phyloP scores from a whole-genome alignment of 2,797 vertebrate species.

The Pangasius sanitwongsei region DNA sequence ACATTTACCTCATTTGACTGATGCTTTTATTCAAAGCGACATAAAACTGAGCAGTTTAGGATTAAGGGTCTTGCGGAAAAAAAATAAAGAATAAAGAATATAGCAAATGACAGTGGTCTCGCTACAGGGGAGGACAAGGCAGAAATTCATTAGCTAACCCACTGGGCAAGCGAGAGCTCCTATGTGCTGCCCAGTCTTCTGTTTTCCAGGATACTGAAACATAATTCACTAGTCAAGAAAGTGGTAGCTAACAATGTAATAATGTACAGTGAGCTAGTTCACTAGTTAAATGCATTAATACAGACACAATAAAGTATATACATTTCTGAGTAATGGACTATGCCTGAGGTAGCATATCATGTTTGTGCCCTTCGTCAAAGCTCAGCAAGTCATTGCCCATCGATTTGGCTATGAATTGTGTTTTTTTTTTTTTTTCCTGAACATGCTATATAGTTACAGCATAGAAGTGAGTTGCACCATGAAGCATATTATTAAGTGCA shows the following conservation, averaged over 20 bases:
- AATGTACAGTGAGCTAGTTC: neutral
- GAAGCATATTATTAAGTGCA: neutral
- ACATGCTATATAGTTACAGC: neutral
- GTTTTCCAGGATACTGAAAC: neutral
- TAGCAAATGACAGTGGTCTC: neutral
- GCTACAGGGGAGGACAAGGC: neutral
- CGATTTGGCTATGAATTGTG: neutral
- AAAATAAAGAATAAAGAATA: neutral
- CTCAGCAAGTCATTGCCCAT: neutral
- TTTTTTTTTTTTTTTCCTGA: neutral
- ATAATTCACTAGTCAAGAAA: neutral
- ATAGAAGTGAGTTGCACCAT: neutral
- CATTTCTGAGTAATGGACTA: neutral
- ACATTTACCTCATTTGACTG: neutral
- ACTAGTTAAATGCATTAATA: neutral
- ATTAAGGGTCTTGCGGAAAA: neutral
- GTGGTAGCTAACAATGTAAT: neutral
- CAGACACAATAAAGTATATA: neutral
- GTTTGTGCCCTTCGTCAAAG: neutral
- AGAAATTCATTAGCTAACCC: neutral
- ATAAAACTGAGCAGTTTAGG: neutral
- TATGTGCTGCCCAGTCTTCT: neutral
- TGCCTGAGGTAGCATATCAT: neutral
- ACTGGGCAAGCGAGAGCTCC: neutral
- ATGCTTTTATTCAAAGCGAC: neutral